Conservation (phyloP, 2,113 vertebrate species). For the Trematocara macrostoma region DNA sequence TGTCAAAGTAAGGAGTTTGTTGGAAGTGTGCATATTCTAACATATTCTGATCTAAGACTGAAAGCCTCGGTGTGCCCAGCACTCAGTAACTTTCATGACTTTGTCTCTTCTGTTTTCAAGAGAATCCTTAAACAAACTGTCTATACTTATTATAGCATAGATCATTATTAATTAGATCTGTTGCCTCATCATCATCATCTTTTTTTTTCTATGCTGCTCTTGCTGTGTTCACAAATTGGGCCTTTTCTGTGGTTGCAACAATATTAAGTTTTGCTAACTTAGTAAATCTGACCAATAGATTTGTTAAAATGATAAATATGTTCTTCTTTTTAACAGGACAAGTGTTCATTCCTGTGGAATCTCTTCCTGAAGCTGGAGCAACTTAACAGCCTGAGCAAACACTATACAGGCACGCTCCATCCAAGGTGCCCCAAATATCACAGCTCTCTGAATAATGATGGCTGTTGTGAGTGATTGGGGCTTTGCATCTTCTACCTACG, state of each 20-base stretch:
- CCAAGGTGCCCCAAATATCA: background rate
- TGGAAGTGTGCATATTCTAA: fast-evolving
- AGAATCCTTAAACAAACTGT: fast-evolving
- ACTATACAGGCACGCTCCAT: background rate
- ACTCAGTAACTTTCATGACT: background rate
- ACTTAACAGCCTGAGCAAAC: background rate
- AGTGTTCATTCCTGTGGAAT: background rate
- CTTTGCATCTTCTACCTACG: fast-evolving
- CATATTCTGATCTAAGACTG: background rate
- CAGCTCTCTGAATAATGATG: background rate
- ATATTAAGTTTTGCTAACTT: fast-evolving
- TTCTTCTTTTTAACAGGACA: background rate
- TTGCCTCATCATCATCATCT: background rate
- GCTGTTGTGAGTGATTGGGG: fast-evolving
- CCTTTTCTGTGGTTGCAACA: background rate
- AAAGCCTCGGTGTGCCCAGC: background rate
- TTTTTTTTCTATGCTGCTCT: fast-evolving
- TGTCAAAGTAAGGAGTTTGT: background rate
- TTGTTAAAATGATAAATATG: background rate
- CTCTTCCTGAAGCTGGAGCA: background rate
- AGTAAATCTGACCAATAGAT: background rate
- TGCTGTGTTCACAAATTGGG: background rate
- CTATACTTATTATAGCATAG: fast-evolving
- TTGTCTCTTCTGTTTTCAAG: background rate
- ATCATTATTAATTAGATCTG: fast-evolving